phyloP scores from a whole-genome alignment of 2,797 vertebrate species.

The Atherinosoma microstoma region DNA sequence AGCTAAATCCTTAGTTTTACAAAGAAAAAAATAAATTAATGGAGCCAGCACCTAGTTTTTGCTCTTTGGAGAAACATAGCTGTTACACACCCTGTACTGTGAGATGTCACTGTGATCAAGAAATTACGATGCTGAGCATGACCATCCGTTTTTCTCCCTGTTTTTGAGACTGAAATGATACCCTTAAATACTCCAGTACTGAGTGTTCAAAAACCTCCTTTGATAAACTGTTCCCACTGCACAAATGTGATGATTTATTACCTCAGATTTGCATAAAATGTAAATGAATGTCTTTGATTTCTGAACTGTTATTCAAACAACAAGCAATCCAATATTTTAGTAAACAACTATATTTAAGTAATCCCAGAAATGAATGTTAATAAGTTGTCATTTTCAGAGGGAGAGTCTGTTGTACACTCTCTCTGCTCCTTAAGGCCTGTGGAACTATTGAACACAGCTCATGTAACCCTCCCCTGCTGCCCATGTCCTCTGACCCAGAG shows the following conservation, averaged over 20 bases:
- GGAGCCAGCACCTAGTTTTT: too few species aligned
- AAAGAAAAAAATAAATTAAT: neutral
- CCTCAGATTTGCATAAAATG: neutral
- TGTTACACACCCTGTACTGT: neutral
- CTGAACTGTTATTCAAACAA: neutral
- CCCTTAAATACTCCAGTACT: neutral
- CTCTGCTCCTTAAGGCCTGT: conserved; percentile 28
- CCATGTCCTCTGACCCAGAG: conserved; percentile 69
- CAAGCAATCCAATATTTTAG: neutral
- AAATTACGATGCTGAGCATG: neutral
- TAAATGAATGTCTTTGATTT: neutral
- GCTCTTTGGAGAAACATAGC: too few species aligned
- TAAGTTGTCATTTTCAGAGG: conserved; percentile 11
- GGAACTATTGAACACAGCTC: conserved; percentile 55
- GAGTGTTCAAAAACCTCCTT: neutral
- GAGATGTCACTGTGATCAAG: neutral
- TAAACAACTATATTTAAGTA: neutral
- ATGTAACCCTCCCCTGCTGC: conserved; percentile 52
- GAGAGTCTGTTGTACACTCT: conserved; percentile 7
- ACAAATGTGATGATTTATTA: neutral
- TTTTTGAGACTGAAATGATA: neutral
- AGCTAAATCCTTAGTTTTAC: too few species aligned
- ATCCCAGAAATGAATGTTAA: neutral
- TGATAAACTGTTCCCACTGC: neutral
- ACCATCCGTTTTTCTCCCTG: neutral